These are phyloP conservation scores for Brotogeris chrysoptera DNA, from an alignment of 2,797 vertebrate genomes.

Conservation along the genomic window DNA sequence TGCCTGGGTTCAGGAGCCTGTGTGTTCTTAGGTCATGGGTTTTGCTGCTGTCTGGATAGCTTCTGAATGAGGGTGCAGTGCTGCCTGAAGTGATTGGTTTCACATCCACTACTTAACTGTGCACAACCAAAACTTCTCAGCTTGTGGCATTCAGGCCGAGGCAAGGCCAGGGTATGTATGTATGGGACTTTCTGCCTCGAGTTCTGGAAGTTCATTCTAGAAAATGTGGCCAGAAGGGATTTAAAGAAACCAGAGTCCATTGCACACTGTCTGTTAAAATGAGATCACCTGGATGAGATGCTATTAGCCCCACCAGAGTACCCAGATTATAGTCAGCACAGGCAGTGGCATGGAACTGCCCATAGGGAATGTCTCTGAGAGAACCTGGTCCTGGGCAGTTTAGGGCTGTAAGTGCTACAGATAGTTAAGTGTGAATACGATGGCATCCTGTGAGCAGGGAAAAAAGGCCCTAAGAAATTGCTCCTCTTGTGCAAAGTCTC, in stretches of 20 bases:
- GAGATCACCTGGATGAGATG: background rate
- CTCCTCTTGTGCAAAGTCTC: background rate
- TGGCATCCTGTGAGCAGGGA: background rate
- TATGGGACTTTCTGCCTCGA: background rate
- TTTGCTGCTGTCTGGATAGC: background rate
- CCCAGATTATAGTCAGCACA: background rate
- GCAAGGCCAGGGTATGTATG: background rate
- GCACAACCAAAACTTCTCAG: background rate
- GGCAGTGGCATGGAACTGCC: no score
- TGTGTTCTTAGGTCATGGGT: background rate
- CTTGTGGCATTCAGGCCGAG: rapidly evolving
- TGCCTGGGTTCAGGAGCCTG: background rate
- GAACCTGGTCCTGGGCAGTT: background rate
- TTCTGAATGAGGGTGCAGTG: background rate
- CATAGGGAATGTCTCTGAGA: background rate
- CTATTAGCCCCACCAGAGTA: background rate
- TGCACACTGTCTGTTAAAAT: background rate
- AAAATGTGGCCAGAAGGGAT: background rate
- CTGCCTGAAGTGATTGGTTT: background rate
- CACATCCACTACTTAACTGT: background rate
- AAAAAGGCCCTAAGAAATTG: background rate
- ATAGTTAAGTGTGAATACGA: background rate
- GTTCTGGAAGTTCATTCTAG: background rate
- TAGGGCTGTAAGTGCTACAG: background rate
- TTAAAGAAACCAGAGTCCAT: background rate